Evolutionary conservation across 2,888 invertebrate genomes (phyloP).

Genomic region (Trissoscelio sp.): DNA sequence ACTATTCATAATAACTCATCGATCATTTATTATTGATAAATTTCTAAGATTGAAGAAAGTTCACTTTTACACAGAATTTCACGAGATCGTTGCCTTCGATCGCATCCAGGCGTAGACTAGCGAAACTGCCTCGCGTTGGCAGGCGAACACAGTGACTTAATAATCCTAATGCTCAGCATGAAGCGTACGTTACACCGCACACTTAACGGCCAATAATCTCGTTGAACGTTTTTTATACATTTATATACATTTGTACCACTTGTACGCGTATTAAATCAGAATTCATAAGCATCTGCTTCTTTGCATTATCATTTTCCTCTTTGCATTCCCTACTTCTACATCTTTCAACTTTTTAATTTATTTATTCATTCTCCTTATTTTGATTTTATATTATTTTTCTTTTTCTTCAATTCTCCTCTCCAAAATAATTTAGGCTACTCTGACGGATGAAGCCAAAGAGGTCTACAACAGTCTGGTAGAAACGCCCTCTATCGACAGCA

Average conservation of each 20-base stretch:
- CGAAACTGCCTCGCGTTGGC: constrained; percentile 56
- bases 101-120: constrained; percentile 50
- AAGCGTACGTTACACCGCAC: constrained; percentile 61
- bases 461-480: constrained; percentile 97
- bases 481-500: constrained; percentile 81
- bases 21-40: too few species aligned
- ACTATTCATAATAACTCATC: too few species aligned
- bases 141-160: constrained; percentile 66
- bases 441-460: constrained; percentile 95
- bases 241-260: constrained; percentile 81
- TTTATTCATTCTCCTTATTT: constrained; percentile 62
- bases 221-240: constrained; percentile 78
- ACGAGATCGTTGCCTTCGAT: constrained; percentile 56
- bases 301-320: constrained; percentile 21
- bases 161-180: constrained; percentile 68
- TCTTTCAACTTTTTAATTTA: constrained; percentile 39
- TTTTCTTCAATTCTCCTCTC: constrained; percentile 71
- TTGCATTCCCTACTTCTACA: too few species aligned
- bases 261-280: constrained; percentile 73
- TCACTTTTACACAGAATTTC: constrained; percentile 25
- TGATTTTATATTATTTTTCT: constrained; percentile 23
- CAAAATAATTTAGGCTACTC: constrained; percentile 87
- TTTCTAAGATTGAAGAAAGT: too few species aligned
- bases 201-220: constrained; percentile 68
- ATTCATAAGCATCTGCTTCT: constrained; percentile 55